Base-by-base conservation (phyloP, 2,113 vertebrate genomes). In the Saccopteryx leptura region DNA sequence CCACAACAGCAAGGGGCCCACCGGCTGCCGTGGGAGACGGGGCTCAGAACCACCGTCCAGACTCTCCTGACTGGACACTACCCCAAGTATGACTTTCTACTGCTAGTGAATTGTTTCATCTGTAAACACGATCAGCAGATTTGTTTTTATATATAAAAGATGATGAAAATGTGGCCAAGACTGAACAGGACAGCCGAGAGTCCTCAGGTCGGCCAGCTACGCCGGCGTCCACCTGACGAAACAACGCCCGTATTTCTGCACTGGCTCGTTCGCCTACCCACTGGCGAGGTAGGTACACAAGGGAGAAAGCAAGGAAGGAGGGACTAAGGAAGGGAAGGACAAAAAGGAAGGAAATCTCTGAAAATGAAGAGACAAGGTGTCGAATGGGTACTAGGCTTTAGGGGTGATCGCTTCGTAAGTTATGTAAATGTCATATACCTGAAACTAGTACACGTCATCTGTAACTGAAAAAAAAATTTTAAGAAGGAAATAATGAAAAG, bases 211-310 rank as follows among this genome's bases (percentile, higher is more conserved):
- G 7, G 50, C 56, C 52, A 26, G 81, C 46, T 6, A 5, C 1
- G 3, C 9, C 21, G 1, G 3, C 9, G 15, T 7, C 56, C 23
- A 1, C 60, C 60, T 26, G 17, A 21, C 1, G 0, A 9, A 0
- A 18, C 1, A 3, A 14, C 0, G 11, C 13, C 60, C 19, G 12
- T 0, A 2, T 4, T 7, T 24, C 19, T 52, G 33, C 9, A 39
- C 39, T 39, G 39, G 39, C 39, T 39, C 39, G 39, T 63, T n/a
- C 61, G 71, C 58, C 24, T 60, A 54, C 83, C 12, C 18, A 15
- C 9, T 48, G 54, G 61, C 60, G 52, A 92, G 89, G 13, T 46
- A 78, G 84, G 69, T 48, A 28, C 4, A 33, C 7, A 15, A 48
- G 39, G 31, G 39, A 50, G 60, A 15, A 80, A 54, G 15, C 2